Percentiles rank a stretch among this genome's conserved stretches.
Conservation (phyloP, 2,797 vertebrate genomes). For the Clarias laeviceps region DNA sequence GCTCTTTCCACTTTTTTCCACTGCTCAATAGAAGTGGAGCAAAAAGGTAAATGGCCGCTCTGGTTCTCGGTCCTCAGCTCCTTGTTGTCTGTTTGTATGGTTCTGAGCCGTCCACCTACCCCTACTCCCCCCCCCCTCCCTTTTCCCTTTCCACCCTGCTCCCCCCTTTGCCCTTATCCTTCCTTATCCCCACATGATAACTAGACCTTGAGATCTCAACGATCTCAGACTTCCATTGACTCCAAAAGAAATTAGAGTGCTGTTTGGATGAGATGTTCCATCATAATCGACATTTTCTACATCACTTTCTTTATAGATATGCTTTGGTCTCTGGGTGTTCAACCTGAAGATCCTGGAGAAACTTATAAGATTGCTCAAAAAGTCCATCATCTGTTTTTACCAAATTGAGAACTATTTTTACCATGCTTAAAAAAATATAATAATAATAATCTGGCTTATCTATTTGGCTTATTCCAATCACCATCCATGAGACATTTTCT, state of each 20-base stretch:
- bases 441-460: conserved; percentile 5
- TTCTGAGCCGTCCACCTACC: conserved; percentile 81
- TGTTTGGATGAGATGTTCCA: conserved; percentile 36
- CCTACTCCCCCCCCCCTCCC: conserved; percentile 62
- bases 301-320: conserved; percentile 29
- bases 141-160: not conserved
- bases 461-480: conserved; percentile 50
- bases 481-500: conserved; percentile 67
- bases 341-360: conserved; percentile 46
- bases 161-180: conserved; percentile 50
- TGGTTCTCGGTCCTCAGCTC: conserved; percentile 87
- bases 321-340: conserved; percentile 31
- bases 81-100: conserved; percentile 95
- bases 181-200: conserved; percentile 59
- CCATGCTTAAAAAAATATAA: not conserved
- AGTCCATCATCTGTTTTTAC: conserved; percentile 6
- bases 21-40: conserved; percentile 99
- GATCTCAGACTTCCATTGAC: conserved; percentile 41
- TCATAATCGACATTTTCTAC: conserved; percentile 27
- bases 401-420: conserved; percentile 9
- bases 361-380: conserved; percentile 33
- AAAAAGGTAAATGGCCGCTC: conserved; percentile 99
- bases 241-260: conserved; percentile 39
- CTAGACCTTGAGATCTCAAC: conserved; percentile 40
- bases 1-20: conserved; percentile 88